Evolutionary conservation across 2,888 invertebrate species (phyloP).

Genomic region (Ornithoptera priamus): DNA sequence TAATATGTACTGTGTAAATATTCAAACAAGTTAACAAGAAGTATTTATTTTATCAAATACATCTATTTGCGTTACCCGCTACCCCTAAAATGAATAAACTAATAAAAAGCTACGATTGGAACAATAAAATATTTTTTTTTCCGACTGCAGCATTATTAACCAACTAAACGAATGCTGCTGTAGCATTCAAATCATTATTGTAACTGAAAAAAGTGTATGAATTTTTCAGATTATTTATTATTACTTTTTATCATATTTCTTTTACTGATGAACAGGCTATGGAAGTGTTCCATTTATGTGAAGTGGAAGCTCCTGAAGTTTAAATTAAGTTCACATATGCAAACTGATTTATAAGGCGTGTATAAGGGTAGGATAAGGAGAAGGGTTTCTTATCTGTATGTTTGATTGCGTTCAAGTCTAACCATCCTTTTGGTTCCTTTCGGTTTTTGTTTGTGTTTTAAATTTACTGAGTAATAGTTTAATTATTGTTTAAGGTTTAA

Average conservation of each 20-base stretch:
- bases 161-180: conserved; percentile 1
- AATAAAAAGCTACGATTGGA: neutral
- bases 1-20: no score
- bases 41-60: no score
- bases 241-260: conserved; percentile 5
- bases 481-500: no score
- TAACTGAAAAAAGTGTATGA: conserved; percentile 8
- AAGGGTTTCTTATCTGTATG: no score
- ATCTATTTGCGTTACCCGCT: no score
- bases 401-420: no score
- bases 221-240: conserved; percentile 23
- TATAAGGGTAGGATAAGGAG: neutral
- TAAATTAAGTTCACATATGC: neutral
- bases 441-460: no score
- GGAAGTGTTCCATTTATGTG: neutral
- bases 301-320: neutral
- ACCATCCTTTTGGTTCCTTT: no score
- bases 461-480: no score
- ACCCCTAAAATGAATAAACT: no score
- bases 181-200: conserved; percentile 12
- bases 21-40: no score
- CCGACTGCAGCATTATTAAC: neutral
- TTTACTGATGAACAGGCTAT: conserved; percentile 6
- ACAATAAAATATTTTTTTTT: neutral
- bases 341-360: neutral